Evolutionary conservation across 2,888 invertebrate genomes (phyloP).

Genomic region (Diplolepis rosae): DNA sequence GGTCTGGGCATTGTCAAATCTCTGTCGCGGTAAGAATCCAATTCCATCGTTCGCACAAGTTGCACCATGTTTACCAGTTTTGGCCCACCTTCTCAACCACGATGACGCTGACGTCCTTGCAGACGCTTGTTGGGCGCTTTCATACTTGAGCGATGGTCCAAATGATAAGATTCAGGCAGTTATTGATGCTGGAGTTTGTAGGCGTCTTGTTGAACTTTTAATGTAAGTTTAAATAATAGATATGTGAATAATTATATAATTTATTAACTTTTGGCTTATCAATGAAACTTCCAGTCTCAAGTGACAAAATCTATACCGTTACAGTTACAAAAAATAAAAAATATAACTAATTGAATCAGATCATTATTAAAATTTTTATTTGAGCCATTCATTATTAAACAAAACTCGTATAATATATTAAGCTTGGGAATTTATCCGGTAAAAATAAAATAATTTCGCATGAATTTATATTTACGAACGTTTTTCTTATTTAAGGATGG

Average conservation of each 20-base stretch:
- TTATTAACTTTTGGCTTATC: no score
- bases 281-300: no score
- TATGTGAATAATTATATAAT: not conserved
- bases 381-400: no score
- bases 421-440: no score
- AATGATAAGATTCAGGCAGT: conserved; percentile 98
- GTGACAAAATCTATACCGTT: no score
- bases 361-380: no score
- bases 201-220: conserved; percentile 82
- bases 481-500: no score
- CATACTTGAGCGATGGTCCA: conserved; percentile 96
- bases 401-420: no score
- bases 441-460: no score
- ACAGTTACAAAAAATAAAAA: no score
- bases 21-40: conserved; percentile 98
- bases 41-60: conserved; percentile 93
- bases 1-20: conserved; percentile 98
- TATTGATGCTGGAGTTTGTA: conserved; percentile 95
- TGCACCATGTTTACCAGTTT: conserved; percentile 86
- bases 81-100: conserved; percentile 91
- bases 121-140: conserved; percentile 98
- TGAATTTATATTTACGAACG: no score
- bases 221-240: conserved; percentile 74
- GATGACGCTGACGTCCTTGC: conserved; percentile 91
- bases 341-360: no score